A percentile compares a stretch with the other conserved stretches of the same genome.
Conservation (phyloP, 2,113 vertebrate genomes). For the Callopanchax toddi region DNA sequence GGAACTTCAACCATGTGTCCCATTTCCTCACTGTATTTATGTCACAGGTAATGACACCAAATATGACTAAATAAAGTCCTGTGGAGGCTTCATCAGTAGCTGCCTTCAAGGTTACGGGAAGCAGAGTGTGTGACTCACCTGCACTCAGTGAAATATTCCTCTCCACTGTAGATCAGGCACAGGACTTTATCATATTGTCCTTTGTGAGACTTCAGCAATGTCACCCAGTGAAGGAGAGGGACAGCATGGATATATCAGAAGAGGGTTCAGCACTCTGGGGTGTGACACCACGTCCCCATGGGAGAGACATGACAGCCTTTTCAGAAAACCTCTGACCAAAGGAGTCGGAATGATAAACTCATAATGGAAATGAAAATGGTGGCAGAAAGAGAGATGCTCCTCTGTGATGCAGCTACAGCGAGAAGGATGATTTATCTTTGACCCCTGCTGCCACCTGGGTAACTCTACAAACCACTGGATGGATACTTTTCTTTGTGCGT, state of each 20-base stretch:
- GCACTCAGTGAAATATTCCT: conserved; percentile 83
- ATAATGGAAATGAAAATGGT: conserved; percentile 71
- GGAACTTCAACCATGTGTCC: background rate
- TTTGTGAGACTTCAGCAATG: conserved; percentile 82
- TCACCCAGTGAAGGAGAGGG: conserved; percentile 78
- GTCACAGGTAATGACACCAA: background rate
- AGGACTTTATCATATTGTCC: conserved; percentile 87
- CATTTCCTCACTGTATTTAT: background rate
- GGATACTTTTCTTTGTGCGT: conserved; percentile 39
- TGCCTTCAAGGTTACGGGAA: conserved; percentile 79
- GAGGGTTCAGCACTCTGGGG: conserved; percentile 76
- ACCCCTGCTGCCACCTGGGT: conserved; percentile 49
- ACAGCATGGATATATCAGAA: conserved; percentile 81
- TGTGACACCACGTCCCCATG: conserved; percentile 71
- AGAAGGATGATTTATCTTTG: conserved; percentile 61
- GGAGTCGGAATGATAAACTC: conserved; percentile 73
- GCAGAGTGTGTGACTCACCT: conserved; percentile 61
- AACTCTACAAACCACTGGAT: conserved; percentile 49
- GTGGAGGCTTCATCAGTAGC: conserved; percentile 20
- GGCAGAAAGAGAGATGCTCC: conserved; percentile 50
- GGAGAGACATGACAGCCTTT: conserved; percentile 73
- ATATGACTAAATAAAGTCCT: conserved; percentile 12
- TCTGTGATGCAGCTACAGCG: conserved; percentile 44
- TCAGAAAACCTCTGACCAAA: conserved; percentile 75
- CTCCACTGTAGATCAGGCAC: conserved; percentile 76